phyloP scores from a whole-genome alignment of 2,888 invertebrate species.

The Ceriagrion tenellum region DNA sequence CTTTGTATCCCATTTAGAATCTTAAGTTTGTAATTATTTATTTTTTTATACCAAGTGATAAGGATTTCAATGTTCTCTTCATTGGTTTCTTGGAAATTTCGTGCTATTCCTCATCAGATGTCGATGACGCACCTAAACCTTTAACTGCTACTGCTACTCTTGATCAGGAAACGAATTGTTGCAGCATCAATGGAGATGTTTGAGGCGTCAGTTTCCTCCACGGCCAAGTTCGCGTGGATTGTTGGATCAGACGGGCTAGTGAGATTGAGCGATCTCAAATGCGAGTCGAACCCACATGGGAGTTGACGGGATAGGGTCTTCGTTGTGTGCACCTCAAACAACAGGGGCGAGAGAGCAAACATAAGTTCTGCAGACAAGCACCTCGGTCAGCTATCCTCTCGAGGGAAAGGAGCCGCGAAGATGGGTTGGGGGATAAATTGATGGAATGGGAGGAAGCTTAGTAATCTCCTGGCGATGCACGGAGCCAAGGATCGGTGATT shows the following conservation, averaged over 20 bases:
- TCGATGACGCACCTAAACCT: too few species aligned
- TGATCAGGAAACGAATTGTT: not conserved
- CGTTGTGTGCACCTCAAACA: constrained; percentile 30
- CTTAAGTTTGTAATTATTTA: too few species aligned
- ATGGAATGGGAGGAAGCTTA: not conserved
- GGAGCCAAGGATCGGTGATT: not conserved
- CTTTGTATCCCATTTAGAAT: too few species aligned
- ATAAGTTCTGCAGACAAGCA: constrained; percentile 42
- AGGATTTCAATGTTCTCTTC: too few species aligned
- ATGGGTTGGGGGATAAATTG: not conserved
- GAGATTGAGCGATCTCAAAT: constrained; percentile 6
- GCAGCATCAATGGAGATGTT: not conserved
- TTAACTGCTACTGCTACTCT: too few species aligned
- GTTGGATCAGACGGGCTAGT: not conserved
- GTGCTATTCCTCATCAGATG: too few species aligned
- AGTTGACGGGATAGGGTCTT: not conserved
- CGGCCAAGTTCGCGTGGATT: not conserved
- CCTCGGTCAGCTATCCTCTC: constrained; percentile 40
- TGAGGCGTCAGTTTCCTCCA: not conserved
- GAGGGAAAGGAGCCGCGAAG: not conserved
- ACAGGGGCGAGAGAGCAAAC: constrained; percentile 44
- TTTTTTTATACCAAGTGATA: too few species aligned
- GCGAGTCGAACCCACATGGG: not conserved
- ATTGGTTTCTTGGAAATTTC: too few species aligned
- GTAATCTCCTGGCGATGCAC: not conserved